Evolutionary conservation across 2,113 vertebrate species (phyloP), one percentile per base, ranked within the genome.

Genomic region (Colinus virginianus): DNA sequence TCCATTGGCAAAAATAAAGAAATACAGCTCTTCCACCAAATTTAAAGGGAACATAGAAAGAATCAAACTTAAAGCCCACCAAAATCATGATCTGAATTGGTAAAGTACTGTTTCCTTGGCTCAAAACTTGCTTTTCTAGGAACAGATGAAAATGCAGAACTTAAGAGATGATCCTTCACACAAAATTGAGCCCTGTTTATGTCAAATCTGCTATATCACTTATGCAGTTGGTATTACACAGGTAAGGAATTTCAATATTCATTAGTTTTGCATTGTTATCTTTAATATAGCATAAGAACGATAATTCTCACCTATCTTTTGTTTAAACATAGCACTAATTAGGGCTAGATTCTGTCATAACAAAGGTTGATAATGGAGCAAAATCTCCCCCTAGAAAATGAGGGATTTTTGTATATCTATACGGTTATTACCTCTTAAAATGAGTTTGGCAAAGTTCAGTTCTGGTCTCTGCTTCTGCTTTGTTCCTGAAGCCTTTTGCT

Each of bases 251-350:
- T 92, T 70, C 38, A 80, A 34, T 45, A 85, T 81, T 81, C 63
- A 43, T 83, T 77, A 59, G 28, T 40, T 90, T 87, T 80, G 75
- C 1, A 0, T 85, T 28, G 12, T 36, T 91, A 26, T 83, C 63
- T 89, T 82, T 78, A n/a, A 34, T 91, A 8, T 70, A 74, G 76
- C 70, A 18, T 36, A 43, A 86, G 68, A 93, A 79, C 17, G 84
- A 43, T 78, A 87, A 84, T 75, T 87, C 64, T 92, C 38, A 53
- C 69, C 77, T 90, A 59, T 94, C 72, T 88, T 90, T 88, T 88
- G 56, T 51, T 90, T 88, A 96, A 28, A 81, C 62, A 69, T 26
- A 61, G 28, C 7, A 5, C n/a, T 89, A 94, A 95, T 94, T 84
- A 90, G 28, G n/a, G 59, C 21, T 88, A 45, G 40, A 75, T 84